Evolutionary conservation across 2,113 vertebrate species (phyloP).

Genomic region (Cyprinodon variegatus): DNA sequence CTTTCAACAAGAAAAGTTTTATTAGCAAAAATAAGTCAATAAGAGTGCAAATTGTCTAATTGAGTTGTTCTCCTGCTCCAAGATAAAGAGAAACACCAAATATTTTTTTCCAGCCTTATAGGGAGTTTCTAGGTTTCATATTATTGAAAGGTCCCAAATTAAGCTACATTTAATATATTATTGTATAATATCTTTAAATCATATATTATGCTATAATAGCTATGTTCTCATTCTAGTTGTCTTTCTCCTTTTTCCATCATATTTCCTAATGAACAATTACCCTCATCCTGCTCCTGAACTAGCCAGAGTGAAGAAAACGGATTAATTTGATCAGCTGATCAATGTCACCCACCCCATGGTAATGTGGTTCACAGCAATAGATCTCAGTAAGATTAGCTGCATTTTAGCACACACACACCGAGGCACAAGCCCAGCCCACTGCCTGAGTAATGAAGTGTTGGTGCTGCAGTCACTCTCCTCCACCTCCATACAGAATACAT

Average conservation of each 20-base stretch:
- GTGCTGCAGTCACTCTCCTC: constrained; percentile 39
- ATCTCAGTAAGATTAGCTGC: constrained; percentile 24
- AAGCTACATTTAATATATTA: too few relatives aligned
- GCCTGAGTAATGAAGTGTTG: constrained; percentile 64
- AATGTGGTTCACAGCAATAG: constrained; percentile 5
- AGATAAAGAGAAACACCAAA: too few relatives aligned
- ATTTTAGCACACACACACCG: constrained; percentile 5
- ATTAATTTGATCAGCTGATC: constrained; percentile 30
- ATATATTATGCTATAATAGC: background rate
- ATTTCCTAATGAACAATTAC: background rate
- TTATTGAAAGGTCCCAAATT: background rate
- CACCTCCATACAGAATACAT: constrained; percentile 72
- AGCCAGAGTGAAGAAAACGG: background rate
- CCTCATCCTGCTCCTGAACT: background rate
- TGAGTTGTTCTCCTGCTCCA: too few relatives aligned
- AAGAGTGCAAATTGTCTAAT: background rate
- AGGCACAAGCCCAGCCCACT: background rate
- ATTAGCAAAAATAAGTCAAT: background rate
- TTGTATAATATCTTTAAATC: too few relatives aligned
- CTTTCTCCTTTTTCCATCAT: background rate
- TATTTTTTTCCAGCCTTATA: background rate
- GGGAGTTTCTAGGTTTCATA: background rate
- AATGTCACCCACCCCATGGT: background rate
- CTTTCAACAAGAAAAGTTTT: background rate
- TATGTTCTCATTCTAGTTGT: background rate